Evolutionary conservation across 1,140 invertebrate species (phyloP), one percentile per base, ranked within the genome.

Genomic region (Leptinotarsa lineolata): DNA sequence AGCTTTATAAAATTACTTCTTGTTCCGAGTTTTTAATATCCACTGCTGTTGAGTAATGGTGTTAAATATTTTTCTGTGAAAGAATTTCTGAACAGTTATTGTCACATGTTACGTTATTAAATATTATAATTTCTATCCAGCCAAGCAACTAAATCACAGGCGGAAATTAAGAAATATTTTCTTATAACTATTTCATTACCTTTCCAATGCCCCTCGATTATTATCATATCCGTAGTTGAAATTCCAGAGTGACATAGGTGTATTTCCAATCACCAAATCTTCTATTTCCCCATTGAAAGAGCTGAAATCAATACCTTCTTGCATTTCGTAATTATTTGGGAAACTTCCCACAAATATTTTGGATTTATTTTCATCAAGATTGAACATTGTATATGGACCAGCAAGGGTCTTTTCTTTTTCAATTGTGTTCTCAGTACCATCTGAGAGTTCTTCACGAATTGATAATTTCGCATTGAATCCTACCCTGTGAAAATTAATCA

Each of bases 221-320:
- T 95, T 94, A 48, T 94, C 92, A 48, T 92, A 91, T 24, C 90
- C 92, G 59, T 93, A 91, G 15, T 79, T 79, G 80, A 97, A 97
- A 86, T 99, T 99, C 97, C 97, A 99, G 16, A 99, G 87, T 0
- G 97, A 97, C 16, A 99, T 90, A 4, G 91, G 92, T 15, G 91
- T 91, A 44, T 96, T 94, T 18, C 96, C 96, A 76, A 99, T 93
- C 66, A 91, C 89, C 0, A 99, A 84, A 68, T 96, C 95, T 82
- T 99, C 97, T 73, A 99, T 93, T 78, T 92, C 89, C 4, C 98
- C 98, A 64, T 92, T 90, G 83, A 97, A 99, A 0, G 90, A 91
- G 4, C 89, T 90, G 61, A 91, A 89, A 11, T 87, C 88, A 3
- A 97, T 86, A 0, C 85, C 88, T 4, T 88, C 83, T 72, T 93